Evolutionary conservation across 2,113 vertebrate genomes (phyloP).

Genomic region (Ariopsis seemanni): DNA sequence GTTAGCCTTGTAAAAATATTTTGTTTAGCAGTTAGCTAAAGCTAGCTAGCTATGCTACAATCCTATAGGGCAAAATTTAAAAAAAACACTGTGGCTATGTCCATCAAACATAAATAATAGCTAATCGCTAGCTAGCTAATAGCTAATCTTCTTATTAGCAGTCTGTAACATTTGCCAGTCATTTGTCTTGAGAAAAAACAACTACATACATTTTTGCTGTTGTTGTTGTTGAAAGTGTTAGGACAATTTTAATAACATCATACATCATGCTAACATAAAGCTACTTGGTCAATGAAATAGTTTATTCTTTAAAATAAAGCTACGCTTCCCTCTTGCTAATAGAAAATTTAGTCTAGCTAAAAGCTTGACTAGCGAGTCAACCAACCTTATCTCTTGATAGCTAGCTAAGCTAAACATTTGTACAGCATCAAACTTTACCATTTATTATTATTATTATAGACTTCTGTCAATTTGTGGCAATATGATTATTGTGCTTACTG

Average conservation of each 20-base stretch:
- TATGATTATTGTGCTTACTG: background rate
- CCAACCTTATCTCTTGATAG: background rate
- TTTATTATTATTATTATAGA: background rate
- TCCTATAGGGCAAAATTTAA: too few relatives aligned
- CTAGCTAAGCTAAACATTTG: background rate
- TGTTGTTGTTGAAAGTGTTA: background rate
- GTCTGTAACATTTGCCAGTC: background rate
- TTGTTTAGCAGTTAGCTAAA: background rate
- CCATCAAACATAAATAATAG: background rate
- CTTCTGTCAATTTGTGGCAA: background rate
- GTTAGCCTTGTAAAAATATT: background rate
- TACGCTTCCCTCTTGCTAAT: background rate
- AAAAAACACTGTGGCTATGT: background rate
- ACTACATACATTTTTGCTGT: background rate
- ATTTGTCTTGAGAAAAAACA: background rate
- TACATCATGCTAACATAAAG: background rate
- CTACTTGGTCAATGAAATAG: background rate
- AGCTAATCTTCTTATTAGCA: background rate
- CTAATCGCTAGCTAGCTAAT: background rate
- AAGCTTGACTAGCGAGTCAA: background rate
- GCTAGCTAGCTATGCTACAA: background rate
- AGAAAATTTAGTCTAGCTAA: background rate
- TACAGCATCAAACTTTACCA: background rate
- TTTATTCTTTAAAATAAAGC: background rate
- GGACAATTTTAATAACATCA: background rate